Evolutionary conservation across 2,113 vertebrate species (phyloP).

Genomic region (Lanius collurio): DNA sequence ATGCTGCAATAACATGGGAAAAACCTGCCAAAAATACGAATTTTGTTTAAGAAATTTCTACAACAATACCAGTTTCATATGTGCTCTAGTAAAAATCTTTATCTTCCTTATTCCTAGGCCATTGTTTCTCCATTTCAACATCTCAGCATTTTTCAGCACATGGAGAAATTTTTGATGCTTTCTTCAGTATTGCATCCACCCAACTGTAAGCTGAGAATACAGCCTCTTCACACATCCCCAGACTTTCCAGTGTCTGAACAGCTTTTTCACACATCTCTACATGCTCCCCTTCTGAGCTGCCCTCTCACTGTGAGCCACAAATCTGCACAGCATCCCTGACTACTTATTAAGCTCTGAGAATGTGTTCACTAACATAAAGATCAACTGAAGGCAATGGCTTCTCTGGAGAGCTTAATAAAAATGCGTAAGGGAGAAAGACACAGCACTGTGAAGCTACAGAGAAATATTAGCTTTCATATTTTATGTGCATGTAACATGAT

Average conservation of each 20-base stretch:
- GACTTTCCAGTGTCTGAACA: not conserved
- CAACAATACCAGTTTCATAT: not conserved
- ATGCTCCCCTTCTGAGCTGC: not conserved
- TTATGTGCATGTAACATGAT: not conserved
- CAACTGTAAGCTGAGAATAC: not conserved
- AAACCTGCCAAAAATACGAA: not conserved
- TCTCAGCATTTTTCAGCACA: not conserved
- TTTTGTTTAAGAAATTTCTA: not conserved
- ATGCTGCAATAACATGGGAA: not conserved
- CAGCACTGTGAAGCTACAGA: not conserved
- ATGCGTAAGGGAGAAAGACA: not conserved
- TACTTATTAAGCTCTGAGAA: not conserved
- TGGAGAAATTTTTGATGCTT: not conserved
- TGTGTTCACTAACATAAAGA: not conserved
- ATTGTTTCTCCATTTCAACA: not conserved
- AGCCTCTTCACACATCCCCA: not conserved
- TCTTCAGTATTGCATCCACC: not conserved
- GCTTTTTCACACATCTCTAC: not conserved
- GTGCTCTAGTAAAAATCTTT: not conserved
- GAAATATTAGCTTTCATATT: not conserved
- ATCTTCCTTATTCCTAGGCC: not conserved
- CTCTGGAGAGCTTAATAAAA: not conserved
- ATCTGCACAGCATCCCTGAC: not conserved
- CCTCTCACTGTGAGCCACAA: not conserved
- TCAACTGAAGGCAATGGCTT: not conserved